Evolutionary conservation across 53 echinoderm and acorn worm species (phyloP).

Genomic region (Antedon mediterranea): DNA sequence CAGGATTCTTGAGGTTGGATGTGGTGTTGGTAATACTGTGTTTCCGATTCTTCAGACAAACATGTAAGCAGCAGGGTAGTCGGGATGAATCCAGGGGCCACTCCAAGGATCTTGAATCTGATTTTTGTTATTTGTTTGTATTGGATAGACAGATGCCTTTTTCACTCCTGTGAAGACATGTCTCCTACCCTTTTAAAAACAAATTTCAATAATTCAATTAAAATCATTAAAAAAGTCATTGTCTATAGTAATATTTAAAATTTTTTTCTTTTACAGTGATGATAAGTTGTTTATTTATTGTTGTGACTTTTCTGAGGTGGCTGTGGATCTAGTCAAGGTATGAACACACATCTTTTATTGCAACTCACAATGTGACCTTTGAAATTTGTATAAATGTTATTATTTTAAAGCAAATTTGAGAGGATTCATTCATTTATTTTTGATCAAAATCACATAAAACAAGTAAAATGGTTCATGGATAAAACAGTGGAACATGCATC

Average conservation of each 20-base stretch:
- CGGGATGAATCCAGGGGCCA: neutral
- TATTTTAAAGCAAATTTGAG: too few relatives aligned
- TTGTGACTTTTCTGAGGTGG: constrained; percentile 90
- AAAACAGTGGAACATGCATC: too few relatives aligned
- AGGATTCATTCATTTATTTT: too few relatives aligned
- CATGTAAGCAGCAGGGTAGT: constrained; percentile 32
- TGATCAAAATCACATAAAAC: too few relatives aligned
- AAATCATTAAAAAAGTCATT: too few relatives aligned
- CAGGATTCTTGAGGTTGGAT: constrained; percentile 87
- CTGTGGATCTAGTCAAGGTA: constrained; percentile 71
- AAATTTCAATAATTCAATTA: too few relatives aligned
- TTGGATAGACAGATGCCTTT: neutral
- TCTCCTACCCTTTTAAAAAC: too few relatives aligned
- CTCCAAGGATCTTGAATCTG: neutral
- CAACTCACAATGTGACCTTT: too few relatives aligned
- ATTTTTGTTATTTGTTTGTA: neutral
- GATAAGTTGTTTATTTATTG: constrained; percentile 80
- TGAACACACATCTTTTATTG: neutral
- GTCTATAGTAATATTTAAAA: too few relatives aligned
- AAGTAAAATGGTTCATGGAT: too few relatives aligned
- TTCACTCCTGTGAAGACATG: neutral
- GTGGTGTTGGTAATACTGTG: constrained; percentile 93
- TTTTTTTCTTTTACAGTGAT: constrained; percentile 28
- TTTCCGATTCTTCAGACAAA: constrained; percentile 93
- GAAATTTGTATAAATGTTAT: too few relatives aligned